Base-by-base conservation (phyloP, 2,888 invertebrate genomes). In the Harpalus rufipes region DNA sequence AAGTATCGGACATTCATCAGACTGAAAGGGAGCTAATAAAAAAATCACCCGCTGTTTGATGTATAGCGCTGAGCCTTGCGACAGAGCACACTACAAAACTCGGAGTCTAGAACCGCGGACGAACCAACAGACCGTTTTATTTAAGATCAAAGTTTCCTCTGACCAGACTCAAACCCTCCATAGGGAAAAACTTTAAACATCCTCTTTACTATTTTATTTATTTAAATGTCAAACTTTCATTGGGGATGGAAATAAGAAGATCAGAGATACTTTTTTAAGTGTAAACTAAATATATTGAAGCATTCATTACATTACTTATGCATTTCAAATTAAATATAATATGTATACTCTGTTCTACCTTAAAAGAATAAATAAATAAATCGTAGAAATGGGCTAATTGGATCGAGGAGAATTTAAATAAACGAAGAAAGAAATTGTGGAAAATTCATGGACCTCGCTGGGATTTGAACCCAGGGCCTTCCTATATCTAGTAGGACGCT, bases 41-140 rank as follows among this genome's bases (percentile, higher is more conserved):
- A 87, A 88, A 88, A 87, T 88, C 87, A 86, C 88, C 88, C 86
- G 88, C 88, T 88, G 88, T 86, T 87, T 88, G 87, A 88, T 82
- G 61, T 80, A 80, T 80, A 16, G 61, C 18, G 18, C 18, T 8
- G 18, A 74, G 74, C n/a, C 12, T 16, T n/a, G 39, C 72, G 72
- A 72, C 39, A 72, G 39, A 16, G 8, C 10, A 21, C 25, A 21
- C 10, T n/a, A n/a, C 59, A n/a, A 56, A 18, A 74, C 18, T n/a
- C 32, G 5, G 65, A 32, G n/a, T 21, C 14, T 21, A 12, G 14
- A 21, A 61, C 39, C 59, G 41, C 80, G 39, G 12, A n/a, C 39
- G 21, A 63, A 61, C 32, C 61, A 78, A 58, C 80, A 80, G 80
- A 80, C 80, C 80, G 80, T 80, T 80, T 80, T 80, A 80, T 61